Evolutionary conservation across 2,888 invertebrate species (phyloP).

Genomic region (Pollenia labialis): DNA sequence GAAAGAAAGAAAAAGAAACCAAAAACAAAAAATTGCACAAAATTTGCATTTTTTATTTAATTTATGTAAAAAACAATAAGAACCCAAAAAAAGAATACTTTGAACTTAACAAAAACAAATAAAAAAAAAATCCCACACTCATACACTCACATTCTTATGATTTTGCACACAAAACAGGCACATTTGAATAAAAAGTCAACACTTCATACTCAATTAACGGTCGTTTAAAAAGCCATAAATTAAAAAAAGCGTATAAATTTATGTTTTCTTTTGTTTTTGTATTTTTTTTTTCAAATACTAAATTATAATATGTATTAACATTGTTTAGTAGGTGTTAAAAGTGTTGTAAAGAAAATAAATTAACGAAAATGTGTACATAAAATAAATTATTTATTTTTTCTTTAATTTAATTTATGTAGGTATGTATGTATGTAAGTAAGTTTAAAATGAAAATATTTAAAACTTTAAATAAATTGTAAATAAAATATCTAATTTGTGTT

Average conservation of each 20-base stretch:
- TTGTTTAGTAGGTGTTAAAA: slow-evolving; percentile 32
- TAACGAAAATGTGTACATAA: slow-evolving; percentile 25
- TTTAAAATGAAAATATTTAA: slow-evolving; percentile 31
- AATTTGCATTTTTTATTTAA: slow-evolving; percentile 63
- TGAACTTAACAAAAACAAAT: slow-evolving; percentile 53
- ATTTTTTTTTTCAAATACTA: slow-evolving; percentile 8
- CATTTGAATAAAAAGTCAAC: slow-evolving; percentile 20
- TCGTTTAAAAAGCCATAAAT: slow-evolving; percentile 56
- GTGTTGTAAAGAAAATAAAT: slow-evolving; percentile 57
- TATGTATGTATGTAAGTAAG: too few species aligned
- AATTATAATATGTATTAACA: neutral
- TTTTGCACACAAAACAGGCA: neutral
- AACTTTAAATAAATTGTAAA: slow-evolving; percentile 54
- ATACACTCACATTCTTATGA: neutral
- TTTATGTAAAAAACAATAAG: slow-evolving; percentile 4
- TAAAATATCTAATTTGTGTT: slow-evolving; percentile 72
- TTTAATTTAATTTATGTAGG: neutral
- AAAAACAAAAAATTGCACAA: slow-evolving; percentile 44
- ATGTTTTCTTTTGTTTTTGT: neutral
- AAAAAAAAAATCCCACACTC: neutral
- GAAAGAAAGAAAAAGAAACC: slow-evolving; percentile 21
- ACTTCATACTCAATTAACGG: slow-evolving; percentile 63
- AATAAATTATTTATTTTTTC: neutral
- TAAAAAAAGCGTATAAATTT: neutral
- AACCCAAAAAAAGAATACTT: slow-evolving; percentile 57